These are phyloP conservation scores for Nyctalus aviator DNA, from an alignment of 2,797 vertebrate species.

Conservation along the genomic window DNA sequence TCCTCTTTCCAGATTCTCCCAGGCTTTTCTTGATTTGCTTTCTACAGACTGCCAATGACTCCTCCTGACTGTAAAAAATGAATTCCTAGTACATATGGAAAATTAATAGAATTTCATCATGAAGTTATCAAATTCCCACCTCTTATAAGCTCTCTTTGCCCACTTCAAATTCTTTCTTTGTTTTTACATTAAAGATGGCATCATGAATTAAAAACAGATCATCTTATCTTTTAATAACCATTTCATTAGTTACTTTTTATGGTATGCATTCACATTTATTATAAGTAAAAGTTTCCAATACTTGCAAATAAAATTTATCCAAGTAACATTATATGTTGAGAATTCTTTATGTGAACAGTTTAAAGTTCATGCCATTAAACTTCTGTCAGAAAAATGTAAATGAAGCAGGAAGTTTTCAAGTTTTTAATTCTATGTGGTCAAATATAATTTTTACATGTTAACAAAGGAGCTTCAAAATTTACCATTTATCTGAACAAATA, in stretches of 20 bases:
- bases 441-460: conserved; percentile 55
- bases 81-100: conserved; percentile 10
- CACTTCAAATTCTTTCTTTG: conserved; percentile 17
- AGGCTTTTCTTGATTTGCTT: conserved; percentile 26
- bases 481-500: conserved; percentile 56
- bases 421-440: conserved; percentile 61
- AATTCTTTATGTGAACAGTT: conserved; percentile 68
- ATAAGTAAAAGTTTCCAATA: neutral
- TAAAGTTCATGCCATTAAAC: conserved; percentile 59
- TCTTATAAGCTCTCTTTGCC: neutral
- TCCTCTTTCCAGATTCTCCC: conserved; percentile 10
- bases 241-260: conserved; percentile 7
- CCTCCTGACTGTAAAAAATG: conserved; percentile 32
- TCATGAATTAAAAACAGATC: conserved; percentile 29
- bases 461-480: conserved; percentile 19
- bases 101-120: conserved; percentile 34
- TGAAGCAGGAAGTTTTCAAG: neutral
- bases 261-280: neutral
- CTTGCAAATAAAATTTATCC: conserved; percentile 33
- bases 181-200: conserved; percentile 47
- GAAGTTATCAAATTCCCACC: conserved; percentile 33
- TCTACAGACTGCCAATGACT: neutral
- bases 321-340: conserved; percentile 19
- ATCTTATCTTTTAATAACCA: conserved; percentile 7
- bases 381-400: conserved; percentile 36